Conservation (phyloP, 2,888 invertebrate genomes). For the Dimorphilus gyrociliatus region DNA sequence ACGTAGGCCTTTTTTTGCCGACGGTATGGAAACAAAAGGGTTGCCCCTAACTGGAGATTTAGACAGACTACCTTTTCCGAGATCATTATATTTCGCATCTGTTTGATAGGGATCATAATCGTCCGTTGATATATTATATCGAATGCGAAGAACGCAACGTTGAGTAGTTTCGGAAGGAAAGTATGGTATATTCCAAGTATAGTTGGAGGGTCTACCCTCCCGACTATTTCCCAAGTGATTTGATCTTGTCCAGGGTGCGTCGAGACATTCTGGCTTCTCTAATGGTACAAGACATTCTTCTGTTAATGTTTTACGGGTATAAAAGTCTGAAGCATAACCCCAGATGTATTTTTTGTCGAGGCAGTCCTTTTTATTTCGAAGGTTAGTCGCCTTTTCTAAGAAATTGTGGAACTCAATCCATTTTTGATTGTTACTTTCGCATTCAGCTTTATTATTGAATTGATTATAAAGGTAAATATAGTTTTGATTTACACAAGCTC, state of each 20-base stretch:
- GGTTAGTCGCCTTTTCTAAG: slow-evolving; percentile 32
- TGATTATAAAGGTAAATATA: slow-evolving; percentile 13
- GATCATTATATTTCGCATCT: slow-evolving; percentile 22
- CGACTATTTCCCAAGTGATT: slow-evolving; percentile 34
- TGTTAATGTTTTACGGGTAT: slow-evolving; percentile 8
- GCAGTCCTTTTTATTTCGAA: too few relatives aligned
- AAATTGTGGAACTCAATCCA: slow-evolving; percentile 30
- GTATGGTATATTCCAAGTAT: slow-evolving; percentile 31
- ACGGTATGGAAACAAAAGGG: slow-evolving; percentile 26
- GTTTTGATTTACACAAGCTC: slow-evolving; percentile 25
- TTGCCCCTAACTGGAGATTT: slow-evolving; percentile 28
- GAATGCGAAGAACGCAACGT: slow-evolving; percentile 31
- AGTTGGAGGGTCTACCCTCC: slow-evolving; percentile 19
- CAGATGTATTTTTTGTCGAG: too few relatives aligned
- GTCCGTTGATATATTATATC: slow-evolving; percentile 36
- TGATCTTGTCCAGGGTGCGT: slow-evolving; percentile 32
- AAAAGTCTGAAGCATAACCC: too few relatives aligned
- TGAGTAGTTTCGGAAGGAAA: slow-evolving; percentile 30
- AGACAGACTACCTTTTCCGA: too few relatives aligned
- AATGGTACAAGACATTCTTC: slow-evolving; percentile 28
- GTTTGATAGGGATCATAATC: slow-evolving; percentile 32
- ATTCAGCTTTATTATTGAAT: slow-evolving; percentile 27
- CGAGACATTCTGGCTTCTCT: slow-evolving; percentile 20
- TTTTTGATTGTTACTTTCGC: slow-evolving; percentile 21
- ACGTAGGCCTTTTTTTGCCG: slow-evolving; percentile 18